phyloP scores from a whole-genome alignment of 2,888 invertebrate genomes.

The Frankliniella fusca region DNA sequence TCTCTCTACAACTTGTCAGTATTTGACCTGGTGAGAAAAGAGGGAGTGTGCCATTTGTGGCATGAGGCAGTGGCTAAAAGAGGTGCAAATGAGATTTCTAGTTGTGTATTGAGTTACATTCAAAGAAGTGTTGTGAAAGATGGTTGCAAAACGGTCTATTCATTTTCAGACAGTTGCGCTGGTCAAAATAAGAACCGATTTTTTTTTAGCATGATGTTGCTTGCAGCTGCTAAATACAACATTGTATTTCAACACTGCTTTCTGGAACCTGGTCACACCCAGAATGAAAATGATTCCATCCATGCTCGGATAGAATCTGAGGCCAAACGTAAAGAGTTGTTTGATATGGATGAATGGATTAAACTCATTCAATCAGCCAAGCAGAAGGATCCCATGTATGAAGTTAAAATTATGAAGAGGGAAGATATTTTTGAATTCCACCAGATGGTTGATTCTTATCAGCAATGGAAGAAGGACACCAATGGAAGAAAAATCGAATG shows the following conservation, averaged over 20 bases:
- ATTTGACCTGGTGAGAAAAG: slow-evolving; percentile 36
- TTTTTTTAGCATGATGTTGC: slow-evolving; percentile 34
- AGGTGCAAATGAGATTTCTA: not conserved
- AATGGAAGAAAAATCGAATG: not conserved
- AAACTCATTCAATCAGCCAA: not conserved
- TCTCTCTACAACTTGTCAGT: slow-evolving; percentile 40
- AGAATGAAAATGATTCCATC: slow-evolving; percentile 29
- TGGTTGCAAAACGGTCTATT: not conserved
- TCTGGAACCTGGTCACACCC: slow-evolving; percentile 29
- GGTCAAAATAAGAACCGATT: slow-evolving; percentile 35
- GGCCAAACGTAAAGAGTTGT: not conserved
- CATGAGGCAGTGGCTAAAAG: slow-evolving; percentile 32
- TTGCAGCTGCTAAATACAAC: slow-evolving; percentile 17
- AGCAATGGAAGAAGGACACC: not conserved
- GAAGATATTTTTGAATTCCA: not conserved
- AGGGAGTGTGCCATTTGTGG: slow-evolving; percentile 39
- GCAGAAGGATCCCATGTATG: not conserved
- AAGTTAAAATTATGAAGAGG: not conserved
- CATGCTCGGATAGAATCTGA: slow-evolving; percentile 14
- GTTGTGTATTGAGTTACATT: not conserved
- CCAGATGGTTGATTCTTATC: not conserved
- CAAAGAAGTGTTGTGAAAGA: not conserved
- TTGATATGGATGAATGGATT: not conserved
- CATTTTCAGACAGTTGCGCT: slow-evolving; percentile 32
- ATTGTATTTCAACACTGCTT: not conserved